Percentiles rank a stretch among this genome's conserved stretches.
phyloP scores from a whole-genome alignment of 2,113 vertebrate genomes.

The Cryptotis parvus region DNA sequence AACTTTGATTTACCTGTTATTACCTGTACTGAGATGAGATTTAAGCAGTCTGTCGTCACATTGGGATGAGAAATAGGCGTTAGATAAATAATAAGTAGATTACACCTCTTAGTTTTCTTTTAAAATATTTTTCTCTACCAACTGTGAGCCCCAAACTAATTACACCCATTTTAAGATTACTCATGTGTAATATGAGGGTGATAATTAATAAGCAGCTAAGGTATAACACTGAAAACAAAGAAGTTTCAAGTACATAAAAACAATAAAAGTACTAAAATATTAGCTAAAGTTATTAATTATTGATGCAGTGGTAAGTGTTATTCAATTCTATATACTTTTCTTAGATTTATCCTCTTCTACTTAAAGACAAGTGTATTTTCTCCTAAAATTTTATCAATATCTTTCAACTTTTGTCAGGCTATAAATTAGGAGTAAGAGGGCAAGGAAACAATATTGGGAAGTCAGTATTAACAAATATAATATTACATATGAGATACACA shows the following conservation, averaged over 20 bases:
- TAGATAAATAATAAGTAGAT: neutral
- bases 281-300: neutral
- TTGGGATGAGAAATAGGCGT: neutral
- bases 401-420: neutral
- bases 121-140: neutral
- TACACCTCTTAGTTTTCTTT: neutral
- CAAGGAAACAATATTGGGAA: fast-evolving
- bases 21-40: neutral
- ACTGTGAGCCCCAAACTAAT: neutral
- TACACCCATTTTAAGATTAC: neutral
- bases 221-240: neutral
- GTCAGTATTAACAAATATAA: too few species aligned
- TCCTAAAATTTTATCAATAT: neutral
- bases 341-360: neutral
- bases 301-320: neutral
- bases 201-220: too few species aligned
- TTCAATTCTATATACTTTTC: neutral
- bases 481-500: neutral
- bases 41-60: neutral
- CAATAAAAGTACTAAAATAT: fast-evolving
- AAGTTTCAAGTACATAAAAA: neutral
- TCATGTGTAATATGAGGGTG: neutral
- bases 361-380: neutral
- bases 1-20: neutral
- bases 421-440: neutral